A percentile compares a stretch with the other conserved stretches of the same genome.
Conservation (phyloP, 2,888 invertebrate genomes). For the Leptodirus hochenwartii region DNA sequence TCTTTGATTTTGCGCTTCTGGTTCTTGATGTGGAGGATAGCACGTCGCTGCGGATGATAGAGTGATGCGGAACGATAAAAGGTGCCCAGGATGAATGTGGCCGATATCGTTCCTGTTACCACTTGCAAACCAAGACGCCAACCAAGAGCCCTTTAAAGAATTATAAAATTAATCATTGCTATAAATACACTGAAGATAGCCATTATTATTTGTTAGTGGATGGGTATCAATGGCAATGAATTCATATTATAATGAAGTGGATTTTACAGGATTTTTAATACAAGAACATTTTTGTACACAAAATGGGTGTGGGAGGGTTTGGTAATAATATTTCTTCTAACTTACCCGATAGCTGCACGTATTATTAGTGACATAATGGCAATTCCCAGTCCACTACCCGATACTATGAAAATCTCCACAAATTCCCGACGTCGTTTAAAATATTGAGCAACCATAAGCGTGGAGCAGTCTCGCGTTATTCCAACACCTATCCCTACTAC, state of each 20-base stretch:
- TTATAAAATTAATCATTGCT: no score
- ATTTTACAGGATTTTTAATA: no score
- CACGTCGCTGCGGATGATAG: slow-evolving; percentile 73
- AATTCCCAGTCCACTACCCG: slow-evolving; percentile 71
- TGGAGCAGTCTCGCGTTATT: slow-evolving; percentile 69
- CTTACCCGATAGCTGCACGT: slow-evolving; percentile 58
- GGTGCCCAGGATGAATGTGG: slow-evolving; percentile 69
- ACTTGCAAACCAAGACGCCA: slow-evolving; percentile 74
- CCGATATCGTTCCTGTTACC: slow-evolving; percentile 66
- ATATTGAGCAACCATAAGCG: slow-evolving; percentile 80
- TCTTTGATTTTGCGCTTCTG: slow-evolving; percentile 72
- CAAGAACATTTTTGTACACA: no score
- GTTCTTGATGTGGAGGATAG: slow-evolving; percentile 76
- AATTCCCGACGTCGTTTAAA: slow-evolving; percentile 70
- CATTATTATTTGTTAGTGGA: no score
- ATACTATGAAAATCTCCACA: slow-evolving; percentile 75
- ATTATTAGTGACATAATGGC: slow-evolving; percentile 70
- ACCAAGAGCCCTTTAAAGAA: slow-evolving; percentile 43
- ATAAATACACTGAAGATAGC: no score
- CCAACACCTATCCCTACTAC: slow-evolving; percentile 68
- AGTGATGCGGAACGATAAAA: slow-evolving; percentile 77
- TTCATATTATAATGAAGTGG: no score
- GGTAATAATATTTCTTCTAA: no score
- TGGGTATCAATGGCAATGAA: no score
- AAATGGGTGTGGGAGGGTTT: no score